phyloP scores from a whole-genome alignment of 2,113 vertebrate species.

The Myiopsitta monachus region DNA sequence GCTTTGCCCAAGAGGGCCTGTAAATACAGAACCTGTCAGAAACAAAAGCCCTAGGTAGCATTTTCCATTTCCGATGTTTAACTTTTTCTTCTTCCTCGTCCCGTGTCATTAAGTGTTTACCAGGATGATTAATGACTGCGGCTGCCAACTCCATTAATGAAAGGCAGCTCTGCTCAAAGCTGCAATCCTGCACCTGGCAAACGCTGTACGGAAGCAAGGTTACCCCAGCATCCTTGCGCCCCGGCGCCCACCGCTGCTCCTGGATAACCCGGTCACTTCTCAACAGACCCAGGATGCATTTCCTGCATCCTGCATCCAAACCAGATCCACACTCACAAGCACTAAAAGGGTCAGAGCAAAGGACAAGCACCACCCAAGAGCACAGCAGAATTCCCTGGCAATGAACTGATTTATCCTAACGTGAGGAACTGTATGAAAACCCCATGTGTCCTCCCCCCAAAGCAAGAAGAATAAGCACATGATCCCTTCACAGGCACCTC shows the following conservation, averaged over 20 bases:
- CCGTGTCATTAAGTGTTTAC: conserved; percentile 61
- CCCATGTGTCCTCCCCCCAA: not conserved
- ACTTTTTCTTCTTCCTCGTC: conserved; percentile 34
- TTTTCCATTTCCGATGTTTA: conserved; percentile 13
- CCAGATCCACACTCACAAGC: not conserved
- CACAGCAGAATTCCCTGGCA: not conserved
- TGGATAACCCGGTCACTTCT: not conserved
- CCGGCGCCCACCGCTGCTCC: not conserved
- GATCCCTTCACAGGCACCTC: not conserved
- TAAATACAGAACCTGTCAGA: not conserved
- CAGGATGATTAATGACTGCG: conserved; percentile 61
- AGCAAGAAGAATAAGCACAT: not conserved
- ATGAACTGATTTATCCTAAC: not conserved
- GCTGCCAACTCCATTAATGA: conserved; percentile 45
- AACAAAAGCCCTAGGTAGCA: conserved; percentile 13
- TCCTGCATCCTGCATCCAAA: not conserved
- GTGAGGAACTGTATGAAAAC: not conserved
- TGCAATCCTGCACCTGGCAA: not conserved
- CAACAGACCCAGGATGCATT: fast-evolving
- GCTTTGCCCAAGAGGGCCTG: not conserved
- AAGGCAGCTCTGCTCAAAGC: conserved; percentile 34
- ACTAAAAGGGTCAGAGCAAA: not conserved
- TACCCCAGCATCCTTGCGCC: not conserved
- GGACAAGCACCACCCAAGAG: not conserved
- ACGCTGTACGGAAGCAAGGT: not conserved